phyloP scores from a whole-genome alignment of 2,888 invertebrate species.

The Rhingia campestris region DNA sequence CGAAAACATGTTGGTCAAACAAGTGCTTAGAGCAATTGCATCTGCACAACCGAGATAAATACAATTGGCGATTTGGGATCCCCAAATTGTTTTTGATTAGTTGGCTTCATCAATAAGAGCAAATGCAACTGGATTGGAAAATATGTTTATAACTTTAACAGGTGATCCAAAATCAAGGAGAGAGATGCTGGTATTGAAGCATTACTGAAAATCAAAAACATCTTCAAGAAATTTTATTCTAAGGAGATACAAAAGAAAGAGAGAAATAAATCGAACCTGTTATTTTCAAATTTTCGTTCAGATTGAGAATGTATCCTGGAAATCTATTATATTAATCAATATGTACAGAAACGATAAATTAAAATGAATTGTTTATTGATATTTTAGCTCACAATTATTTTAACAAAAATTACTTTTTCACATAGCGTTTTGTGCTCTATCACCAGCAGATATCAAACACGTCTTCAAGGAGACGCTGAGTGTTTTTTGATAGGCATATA shows the following conservation, averaged over 20 bases:
- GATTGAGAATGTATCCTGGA: neutral
- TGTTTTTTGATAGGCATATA: conserved; percentile 19
- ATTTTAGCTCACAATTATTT: neutral
- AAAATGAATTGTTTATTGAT: neutral
- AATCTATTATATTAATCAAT: too few relatives aligned
- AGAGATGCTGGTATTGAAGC: too few relatives aligned
- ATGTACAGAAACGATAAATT: too few relatives aligned
- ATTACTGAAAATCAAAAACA: conserved; percentile 25
- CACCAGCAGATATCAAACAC: conserved; percentile 51
- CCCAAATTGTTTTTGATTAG: conserved; percentile 43
- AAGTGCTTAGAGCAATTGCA: conserved; percentile 26
- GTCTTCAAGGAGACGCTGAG: conserved; percentile 26
- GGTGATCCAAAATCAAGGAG: too few relatives aligned
- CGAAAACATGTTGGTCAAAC: conserved; percentile 27
- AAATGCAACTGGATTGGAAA: too few relatives aligned
- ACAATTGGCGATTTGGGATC: conserved; percentile 39
- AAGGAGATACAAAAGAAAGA: conserved; percentile 14
- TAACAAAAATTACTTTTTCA: conserved; percentile 31
- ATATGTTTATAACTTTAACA: too few relatives aligned
- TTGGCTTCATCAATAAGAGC: conserved; percentile 18
- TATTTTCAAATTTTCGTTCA: conserved; percentile 15
- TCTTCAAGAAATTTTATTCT: conserved; percentile 35
- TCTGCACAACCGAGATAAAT: conserved; percentile 25
- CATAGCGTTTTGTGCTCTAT: conserved; percentile 53
- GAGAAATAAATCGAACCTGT: neutral